Percentiles rank a stretch among this genome's conserved stretches.
Conservation (phyloP, 1,140 invertebrate genomes). For the Carcinoscorpius rotundicauda region DNA sequence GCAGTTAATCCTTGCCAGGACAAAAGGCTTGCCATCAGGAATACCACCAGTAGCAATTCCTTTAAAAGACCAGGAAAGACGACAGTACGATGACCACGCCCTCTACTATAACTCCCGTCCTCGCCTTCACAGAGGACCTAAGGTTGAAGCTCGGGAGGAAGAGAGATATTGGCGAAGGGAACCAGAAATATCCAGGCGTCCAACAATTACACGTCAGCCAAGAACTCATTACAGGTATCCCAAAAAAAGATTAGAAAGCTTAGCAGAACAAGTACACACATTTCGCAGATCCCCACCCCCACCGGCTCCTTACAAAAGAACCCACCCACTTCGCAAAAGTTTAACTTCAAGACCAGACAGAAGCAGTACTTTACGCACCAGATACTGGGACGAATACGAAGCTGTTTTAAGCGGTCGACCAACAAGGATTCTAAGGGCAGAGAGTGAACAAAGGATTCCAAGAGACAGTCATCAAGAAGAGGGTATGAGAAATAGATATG, state of each 20-base stretch:
- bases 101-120: constrained; percentile 2
- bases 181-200: neutral
- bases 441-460: constrained; percentile 30
- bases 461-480: constrained; percentile 18
- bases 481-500: constrained; percentile 8
- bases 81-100: neutral
- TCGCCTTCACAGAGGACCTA: neutral
- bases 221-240: neutral
- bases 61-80: neutral
- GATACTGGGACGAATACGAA: constrained; percentile 52
- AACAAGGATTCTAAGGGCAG: constrained; percentile 25
- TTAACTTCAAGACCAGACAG: constrained; percentile 8
- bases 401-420: constrained; percentile 2
- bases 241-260: neutral
- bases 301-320: neutral
- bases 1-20: constrained; percentile 4
- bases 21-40: constrained; percentile 10
- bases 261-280: constrained; percentile 11
- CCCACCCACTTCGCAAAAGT: neutral
- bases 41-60: constrained; percentile 7
- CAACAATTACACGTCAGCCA: neutral
- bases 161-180: neutral
- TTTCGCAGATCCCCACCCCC: neutral
- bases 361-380: constrained; percentile 12
- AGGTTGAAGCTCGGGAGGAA: neutral